Conservation (phyloP, 1,140 invertebrate species). For the Conus betulinus region DNA sequence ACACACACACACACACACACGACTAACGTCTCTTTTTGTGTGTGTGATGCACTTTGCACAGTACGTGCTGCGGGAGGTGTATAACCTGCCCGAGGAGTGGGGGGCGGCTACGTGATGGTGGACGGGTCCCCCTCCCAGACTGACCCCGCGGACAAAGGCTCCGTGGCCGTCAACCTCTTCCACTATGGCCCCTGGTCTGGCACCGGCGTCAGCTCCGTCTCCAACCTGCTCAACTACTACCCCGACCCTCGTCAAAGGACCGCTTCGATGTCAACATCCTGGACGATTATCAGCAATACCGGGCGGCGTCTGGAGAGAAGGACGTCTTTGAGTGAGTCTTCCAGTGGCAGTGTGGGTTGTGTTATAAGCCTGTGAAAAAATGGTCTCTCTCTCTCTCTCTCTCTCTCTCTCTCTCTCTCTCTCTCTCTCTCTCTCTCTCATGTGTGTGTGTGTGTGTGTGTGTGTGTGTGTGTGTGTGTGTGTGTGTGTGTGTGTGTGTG, state of each 20-base stretch:
- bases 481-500: no score
- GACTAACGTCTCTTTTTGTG: neutral
- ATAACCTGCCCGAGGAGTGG: conserved; percentile 37
- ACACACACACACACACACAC: no score
- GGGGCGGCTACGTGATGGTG: conserved; percentile 46
- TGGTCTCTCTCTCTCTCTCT: no score
- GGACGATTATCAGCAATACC: conserved; percentile 13
- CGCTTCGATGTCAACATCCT: conserved; percentile 14
- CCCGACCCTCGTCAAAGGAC: conserved; percentile 9
- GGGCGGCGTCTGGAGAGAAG: neutral
- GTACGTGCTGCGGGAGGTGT: conserved; percentile 7
- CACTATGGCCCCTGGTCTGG: conserved; percentile 20
- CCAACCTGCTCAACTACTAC: neutral
- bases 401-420: no score
- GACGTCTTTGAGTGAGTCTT: conserved; percentile 8
- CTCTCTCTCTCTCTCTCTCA: no score
- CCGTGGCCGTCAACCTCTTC: neutral
- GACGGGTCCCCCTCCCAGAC: neutral
- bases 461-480: no score
- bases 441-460: no score
- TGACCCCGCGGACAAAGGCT: conserved; percentile 10
- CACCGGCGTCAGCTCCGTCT: conserved; percentile 1
- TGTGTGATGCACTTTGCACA: neutral
- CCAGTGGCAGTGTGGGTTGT: no score
- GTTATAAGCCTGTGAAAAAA: no score